Conservation (phyloP, 23 tunicate genomes). For the Botrylloides violaceus region DNA sequence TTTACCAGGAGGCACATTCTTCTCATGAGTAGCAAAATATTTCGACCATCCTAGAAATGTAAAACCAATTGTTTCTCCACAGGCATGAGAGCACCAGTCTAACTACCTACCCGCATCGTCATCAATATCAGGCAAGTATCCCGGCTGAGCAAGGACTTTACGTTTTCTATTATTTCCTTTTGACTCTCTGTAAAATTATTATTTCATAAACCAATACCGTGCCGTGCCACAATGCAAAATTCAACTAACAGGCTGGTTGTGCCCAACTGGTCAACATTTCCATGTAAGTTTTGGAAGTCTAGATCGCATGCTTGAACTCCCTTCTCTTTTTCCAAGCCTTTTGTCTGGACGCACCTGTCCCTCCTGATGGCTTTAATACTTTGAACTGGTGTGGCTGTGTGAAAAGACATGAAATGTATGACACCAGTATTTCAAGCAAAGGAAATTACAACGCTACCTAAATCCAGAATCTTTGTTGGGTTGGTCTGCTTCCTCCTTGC, state of each 20-base stretch:
- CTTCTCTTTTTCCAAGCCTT: background rate
- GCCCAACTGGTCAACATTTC: background rate
- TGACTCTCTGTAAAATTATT: background rate
- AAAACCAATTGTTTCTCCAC: background rate
- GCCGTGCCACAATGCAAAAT: too few species aligned
- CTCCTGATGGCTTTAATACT: background rate
- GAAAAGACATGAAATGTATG: too few species aligned
- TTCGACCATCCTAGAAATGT: background rate
- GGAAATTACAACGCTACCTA: background rate
- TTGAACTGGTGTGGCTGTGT: too few species aligned
- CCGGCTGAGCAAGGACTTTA: constrained; percentile 5
- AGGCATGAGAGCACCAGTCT: background rate
- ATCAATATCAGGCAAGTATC: constrained; percentile 10
- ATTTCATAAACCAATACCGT: too few species aligned
- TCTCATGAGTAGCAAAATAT: background rate
- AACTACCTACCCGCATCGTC: constrained; percentile 8
- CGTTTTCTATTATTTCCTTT: background rate
- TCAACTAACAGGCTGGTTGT: background rate
- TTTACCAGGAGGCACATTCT: background rate
- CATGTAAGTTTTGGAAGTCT: background rate
- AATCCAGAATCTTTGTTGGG: constrained; percentile 4
- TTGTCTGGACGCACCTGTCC: constrained; percentile 13
- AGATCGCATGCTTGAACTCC: constrained; percentile 1
- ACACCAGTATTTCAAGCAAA: background rate
- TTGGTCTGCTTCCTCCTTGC: constrained; percentile 17